These are phyloP conservation scores for Empidonax alnorum DNA, from an alignment of 2,113 vertebrate genomes.

Conservation along the genomic window DNA sequence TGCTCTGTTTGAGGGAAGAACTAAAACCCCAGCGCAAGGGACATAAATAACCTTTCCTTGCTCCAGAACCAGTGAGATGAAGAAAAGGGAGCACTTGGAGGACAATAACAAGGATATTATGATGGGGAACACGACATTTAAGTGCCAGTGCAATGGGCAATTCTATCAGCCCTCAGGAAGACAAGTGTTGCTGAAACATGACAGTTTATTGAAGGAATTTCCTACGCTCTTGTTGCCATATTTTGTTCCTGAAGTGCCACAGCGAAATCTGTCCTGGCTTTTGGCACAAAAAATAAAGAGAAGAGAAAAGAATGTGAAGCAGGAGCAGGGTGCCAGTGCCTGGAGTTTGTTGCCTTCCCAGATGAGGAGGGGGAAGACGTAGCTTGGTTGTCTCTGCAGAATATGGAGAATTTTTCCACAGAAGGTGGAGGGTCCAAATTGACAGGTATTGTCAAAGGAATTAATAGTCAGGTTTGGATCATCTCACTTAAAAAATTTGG, in stretches of 20 bases:
- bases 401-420: not conserved
- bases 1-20: not conserved
- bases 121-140: not conserved
- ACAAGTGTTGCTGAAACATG: slow-evolving; percentile 21
- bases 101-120: slow-evolving; percentile 29
- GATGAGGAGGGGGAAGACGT: not conserved
- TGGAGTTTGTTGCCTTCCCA: not conserved
- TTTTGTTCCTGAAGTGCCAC: not conserved
- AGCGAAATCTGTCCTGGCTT: not conserved
- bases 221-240: not conserved
- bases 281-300: not conserved
- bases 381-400: not conserved
- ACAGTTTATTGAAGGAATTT: not conserved
- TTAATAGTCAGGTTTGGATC: not conserved
- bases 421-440: not conserved
- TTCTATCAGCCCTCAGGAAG: slow-evolving; percentile 32
- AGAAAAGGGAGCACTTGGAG: slow-evolving; percentile 3
- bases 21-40: not conserved
- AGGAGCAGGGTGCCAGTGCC: not conserved
- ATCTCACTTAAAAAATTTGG: not conserved
- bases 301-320: not conserved
- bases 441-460: not conserved
- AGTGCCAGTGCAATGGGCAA: not conserved
- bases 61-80: not conserved
- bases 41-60: not conserved